Base-by-base conservation (phyloP, 2,797 vertebrate species). In the Siniperca scherzeri region DNA sequence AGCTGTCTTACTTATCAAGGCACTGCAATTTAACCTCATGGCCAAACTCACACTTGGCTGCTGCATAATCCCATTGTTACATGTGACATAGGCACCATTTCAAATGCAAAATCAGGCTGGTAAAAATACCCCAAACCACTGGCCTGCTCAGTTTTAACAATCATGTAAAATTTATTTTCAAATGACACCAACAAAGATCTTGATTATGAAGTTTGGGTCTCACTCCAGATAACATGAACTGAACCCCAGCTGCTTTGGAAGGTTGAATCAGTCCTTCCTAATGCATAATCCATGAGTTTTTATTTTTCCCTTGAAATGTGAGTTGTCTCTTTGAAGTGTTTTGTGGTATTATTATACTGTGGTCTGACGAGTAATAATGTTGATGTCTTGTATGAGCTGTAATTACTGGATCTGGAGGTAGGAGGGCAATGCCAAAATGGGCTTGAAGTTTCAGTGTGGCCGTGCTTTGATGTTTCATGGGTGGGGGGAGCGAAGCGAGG, bases 371-470 rank as follows among this genome's bases (percentile, higher is more conserved):
- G 92, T 93, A 95, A 94, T 95, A 95, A 95, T 93, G 91, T 92
- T 95, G 94, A 95, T 95, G 94, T 94, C 91, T 95, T 90, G 81
- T 93, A 92, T 89, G 85, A 93, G 93, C 94, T 92, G 86, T 95
- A 96, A 96, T 96, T 96, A 96, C 91, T 93, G 95, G 92, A 91
- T 94, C 82, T 92, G 80, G 91, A 90, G 93, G 94, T 92, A 91
- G 92, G 86, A 93, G 88, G 92, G 88, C 92, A 83, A 77, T 90
- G 92, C 92, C 92, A 93, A 92, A 94, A 92, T 85, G 84, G 87
- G 91, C 89, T 94, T 90, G 93, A 92, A 91, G 89, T 93, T 90
- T 87, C 84, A 92, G 89, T 92, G 93, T 93, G 94, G 89, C 91
- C 91, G 10, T 78, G 85, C 94, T 95, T 95, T 96, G 94, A 95